Conservation (phyloP, 2,888 invertebrate species). For the Tethea ocularis region DNA sequence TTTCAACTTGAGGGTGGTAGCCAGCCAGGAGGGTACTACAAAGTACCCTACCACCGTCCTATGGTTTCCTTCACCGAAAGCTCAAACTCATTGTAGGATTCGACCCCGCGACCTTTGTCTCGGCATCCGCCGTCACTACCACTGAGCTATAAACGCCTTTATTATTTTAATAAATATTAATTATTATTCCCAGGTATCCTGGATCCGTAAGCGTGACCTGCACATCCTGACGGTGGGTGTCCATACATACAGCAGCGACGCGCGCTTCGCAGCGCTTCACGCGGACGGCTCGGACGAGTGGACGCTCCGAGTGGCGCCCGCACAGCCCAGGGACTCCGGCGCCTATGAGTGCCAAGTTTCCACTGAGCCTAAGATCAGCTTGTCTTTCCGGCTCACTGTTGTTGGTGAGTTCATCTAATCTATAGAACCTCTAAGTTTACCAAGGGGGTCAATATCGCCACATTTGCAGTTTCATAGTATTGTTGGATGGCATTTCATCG, state of each 20-base stretch:
- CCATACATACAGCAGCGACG: constrained; percentile 86
- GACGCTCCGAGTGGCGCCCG: constrained; percentile 84
- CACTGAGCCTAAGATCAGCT: constrained; percentile 94
- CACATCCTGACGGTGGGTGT: constrained; percentile 87
- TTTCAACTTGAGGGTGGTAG: too few relatives aligned
- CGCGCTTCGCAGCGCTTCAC: constrained; percentile 85
- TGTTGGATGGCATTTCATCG: too few relatives aligned
- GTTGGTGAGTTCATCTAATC: constrained; percentile 85
- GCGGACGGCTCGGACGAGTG: constrained; percentile 86
- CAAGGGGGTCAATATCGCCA: too few relatives aligned
- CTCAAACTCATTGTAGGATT: too few relatives aligned
- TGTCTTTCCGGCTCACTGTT: constrained; percentile 88
- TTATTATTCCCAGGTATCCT: constrained; percentile 86
- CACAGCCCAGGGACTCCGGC: constrained; percentile 91
- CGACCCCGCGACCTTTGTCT: too few relatives aligned
- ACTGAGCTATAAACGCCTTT: too few relatives aligned
- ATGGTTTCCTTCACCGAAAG: too few relatives aligned
- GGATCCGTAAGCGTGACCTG: constrained; percentile 93
- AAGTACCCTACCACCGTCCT: too few relatives aligned
- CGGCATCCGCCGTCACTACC: too few relatives aligned
- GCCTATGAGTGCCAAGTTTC: constrained; percentile 96
- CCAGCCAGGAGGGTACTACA: too few relatives aligned
- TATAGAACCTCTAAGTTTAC: neutral
- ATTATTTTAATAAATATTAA: constrained; percentile 8
- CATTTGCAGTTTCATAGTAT: too few relatives aligned